These are phyloP conservation scores for Luperina testacea DNA, from an alignment of 2,888 invertebrate species.

Conservation along the genomic window DNA sequence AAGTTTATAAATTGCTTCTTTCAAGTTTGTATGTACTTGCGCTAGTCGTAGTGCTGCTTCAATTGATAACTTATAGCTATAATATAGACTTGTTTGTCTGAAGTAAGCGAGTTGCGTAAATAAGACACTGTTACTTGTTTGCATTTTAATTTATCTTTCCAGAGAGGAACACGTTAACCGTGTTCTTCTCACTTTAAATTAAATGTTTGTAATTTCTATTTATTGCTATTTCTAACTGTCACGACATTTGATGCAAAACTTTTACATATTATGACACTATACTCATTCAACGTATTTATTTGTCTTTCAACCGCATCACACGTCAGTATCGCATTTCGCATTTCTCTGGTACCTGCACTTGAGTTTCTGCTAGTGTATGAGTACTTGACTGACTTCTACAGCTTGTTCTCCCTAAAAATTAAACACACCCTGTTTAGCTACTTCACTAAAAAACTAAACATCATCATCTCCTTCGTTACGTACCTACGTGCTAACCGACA, in stretches of 20 bases:
- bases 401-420: conserved; percentile 1
- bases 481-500: background rate
- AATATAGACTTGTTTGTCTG: conserved; percentile 46
- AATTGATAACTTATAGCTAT: conserved; percentile 62
- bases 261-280: background rate
- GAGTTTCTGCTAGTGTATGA: conserved; percentile 12
- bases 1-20: conserved; percentile 88
- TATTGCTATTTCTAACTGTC: background rate
- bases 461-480: background rate
- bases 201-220: background rate
- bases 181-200: background rate
- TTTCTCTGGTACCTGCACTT: conserved; percentile 4
- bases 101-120: conserved; percentile 19
- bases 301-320: conserved; percentile 8
- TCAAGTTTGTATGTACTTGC: conserved; percentile 75
- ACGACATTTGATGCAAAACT: background rate
- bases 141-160: conserved; percentile 4
- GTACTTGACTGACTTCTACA: conserved; percentile 38
- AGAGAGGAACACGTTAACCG: too few relatives aligned
- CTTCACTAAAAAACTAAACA: background rate
- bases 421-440: background rate
- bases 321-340: conserved; percentile 22
- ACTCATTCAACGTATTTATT: conserved; percentile 2
- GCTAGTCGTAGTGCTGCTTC: conserved; percentile 63
- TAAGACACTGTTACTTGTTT: conserved; percentile 20